Base-by-base conservation (phyloP, 1,140 invertebrate species). In the Pogonus chalceus region DNA sequence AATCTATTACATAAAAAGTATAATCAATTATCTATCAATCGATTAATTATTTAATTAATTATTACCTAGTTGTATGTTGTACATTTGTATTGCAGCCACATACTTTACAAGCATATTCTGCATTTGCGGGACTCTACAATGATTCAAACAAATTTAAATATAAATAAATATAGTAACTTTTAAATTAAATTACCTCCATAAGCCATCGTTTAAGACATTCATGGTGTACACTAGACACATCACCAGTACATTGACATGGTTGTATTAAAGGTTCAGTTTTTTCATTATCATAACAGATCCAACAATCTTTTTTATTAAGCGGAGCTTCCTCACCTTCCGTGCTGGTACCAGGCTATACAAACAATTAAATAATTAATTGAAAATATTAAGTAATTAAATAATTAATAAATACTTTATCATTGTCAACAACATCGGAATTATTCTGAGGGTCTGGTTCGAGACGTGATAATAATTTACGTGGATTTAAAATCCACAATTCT, bases 401-500 rank as follows among this genome's bases (percentile, higher is more conserved):
- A 63, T 54, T n/a, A 60, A 54, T 20, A 56, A 56, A 1, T 50
- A 60, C 50, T 71, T 72, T 46, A 79, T 76, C 26, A 14, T 31
- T 31, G 14, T 31, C 26, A 20, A 78, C 71, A 3, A 77, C 68
- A 51, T 79, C 76, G n/a, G 76, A 76, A 60, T n/a, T 35, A 35
- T 10, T 7, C 18, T 3, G 22, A 4, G 22, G 22, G 7, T 21
- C 22, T 4, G 21, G 22, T 4, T 43, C 37, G 9, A 43, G 9
- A 43, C 37, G 37, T 4, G 37, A 84, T 1, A 93, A 75, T 57
- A 96, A 77, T 65, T 87, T 84, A 53, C 88, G 84, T 12, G 92
- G 92, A 79, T 96, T 96, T 55, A 96, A 72, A 63, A 95, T 87
- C 92, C 92, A 96, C 46, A 95, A 74, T 69, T 91, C 85, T 64